Percentiles rank a stretch among this genome's conserved stretches.
phyloP scores from a whole-genome alignment of 2,113 vertebrate species.

The Sinocyclocheilus grahami region DNA sequence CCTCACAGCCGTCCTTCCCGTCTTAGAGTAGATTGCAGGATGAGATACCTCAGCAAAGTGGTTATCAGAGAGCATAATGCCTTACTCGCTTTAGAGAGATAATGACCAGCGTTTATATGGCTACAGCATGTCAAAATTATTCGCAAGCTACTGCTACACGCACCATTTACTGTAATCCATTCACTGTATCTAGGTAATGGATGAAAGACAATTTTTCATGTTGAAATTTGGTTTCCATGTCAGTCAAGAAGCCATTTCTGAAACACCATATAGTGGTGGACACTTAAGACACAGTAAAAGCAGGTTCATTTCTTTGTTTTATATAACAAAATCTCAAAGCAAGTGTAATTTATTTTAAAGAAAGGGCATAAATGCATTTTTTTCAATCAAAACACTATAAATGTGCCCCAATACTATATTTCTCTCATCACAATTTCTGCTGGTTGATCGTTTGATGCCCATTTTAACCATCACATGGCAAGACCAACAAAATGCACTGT shows the following conservation, averaged over 20 bases:
- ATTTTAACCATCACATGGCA: not conserved
- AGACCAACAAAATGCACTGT: not conserved
- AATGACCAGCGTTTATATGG: conserved; percentile 47
- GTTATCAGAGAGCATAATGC: conserved; percentile 13
- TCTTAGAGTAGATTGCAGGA: conserved; percentile 13
- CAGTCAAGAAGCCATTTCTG: not conserved
- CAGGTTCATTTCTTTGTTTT: not conserved
- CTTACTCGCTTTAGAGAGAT: conserved; percentile 36
- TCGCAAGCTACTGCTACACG: not conserved
- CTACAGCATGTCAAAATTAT: conserved; percentile 15
- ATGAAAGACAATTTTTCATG: not conserved
- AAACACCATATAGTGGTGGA: no score
- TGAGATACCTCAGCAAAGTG: conserved; percentile 38
- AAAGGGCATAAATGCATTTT: not conserved
- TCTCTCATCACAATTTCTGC: not conserved
- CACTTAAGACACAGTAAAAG: not conserved
- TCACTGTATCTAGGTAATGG: not conserved
- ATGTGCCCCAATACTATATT: not conserved
- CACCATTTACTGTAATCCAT: not conserved
- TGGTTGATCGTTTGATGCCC: not conserved
- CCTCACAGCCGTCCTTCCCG: not conserved
- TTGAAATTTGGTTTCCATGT: not conserved
- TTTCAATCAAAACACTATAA: not conserved
- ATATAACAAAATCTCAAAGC: not conserved
- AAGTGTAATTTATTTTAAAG: not conserved